Evolutionary conservation across 2,888 invertebrate species (phyloP).

Genomic region (Ophioninae sp.): DNA sequence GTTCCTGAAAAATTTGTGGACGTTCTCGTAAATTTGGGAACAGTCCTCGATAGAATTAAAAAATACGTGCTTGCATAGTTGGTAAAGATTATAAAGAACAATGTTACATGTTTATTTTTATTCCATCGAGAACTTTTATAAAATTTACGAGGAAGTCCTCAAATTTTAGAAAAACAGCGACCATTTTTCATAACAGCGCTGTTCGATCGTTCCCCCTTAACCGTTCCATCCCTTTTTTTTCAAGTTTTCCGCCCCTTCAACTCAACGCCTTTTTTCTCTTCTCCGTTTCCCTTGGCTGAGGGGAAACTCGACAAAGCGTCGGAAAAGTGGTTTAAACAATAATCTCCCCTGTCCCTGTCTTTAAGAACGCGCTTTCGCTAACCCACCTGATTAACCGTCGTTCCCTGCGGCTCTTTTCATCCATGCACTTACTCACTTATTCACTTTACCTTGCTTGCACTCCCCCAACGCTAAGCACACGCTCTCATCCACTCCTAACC

Average conservation of each 20-base stretch:
- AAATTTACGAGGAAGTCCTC: too few species aligned
- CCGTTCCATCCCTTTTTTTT: conserved; percentile 14
- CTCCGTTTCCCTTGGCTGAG: conserved; percentile 27
- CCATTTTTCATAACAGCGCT: background rate
- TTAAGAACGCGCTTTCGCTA: conserved; percentile 58
- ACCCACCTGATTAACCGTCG: conserved; percentile 52
- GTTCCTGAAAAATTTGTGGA: too few species aligned
- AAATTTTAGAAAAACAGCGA: too few species aligned
- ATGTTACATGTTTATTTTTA: too few species aligned
- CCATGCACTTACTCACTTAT: conserved; percentile 37
- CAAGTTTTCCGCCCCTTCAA: conserved; percentile 20
- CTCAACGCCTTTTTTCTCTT: conserved; percentile 13
- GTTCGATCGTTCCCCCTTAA: background rate
- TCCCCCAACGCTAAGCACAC: background rate
- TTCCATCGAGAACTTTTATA: too few species aligned
- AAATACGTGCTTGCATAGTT: too few species aligned
- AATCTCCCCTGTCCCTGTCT: conserved; percentile 28
- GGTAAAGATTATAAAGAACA: too few species aligned
- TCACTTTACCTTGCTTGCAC: conserved; percentile 22
- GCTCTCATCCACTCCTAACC: background rate
- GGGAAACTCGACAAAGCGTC: conserved; percentile 49
- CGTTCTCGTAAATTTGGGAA: too few species aligned
- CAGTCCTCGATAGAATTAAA: too few species aligned
- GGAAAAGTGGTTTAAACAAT: conserved; percentile 62
- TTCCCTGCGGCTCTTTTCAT: conserved; percentile 39